Evolutionary conservation across 2,113 vertebrate species (phyloP).

Genomic region (Ursus arctos): DNA sequence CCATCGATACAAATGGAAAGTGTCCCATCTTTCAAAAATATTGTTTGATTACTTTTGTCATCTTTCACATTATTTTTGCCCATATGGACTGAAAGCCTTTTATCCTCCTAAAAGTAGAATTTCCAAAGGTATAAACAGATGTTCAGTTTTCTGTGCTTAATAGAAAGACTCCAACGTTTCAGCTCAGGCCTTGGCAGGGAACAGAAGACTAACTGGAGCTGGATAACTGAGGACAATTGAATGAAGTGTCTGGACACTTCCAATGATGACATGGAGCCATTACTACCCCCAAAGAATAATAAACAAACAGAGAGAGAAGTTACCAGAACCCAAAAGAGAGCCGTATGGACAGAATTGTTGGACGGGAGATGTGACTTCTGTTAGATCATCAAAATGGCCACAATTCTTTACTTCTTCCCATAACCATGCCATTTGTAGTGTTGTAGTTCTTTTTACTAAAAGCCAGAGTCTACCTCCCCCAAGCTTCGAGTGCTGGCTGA

Average conservation of each 20-base stretch:
- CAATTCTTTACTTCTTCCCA: not conserved
- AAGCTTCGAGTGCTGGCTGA: not conserved
- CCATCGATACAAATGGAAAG: not conserved
- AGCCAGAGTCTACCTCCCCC: not conserved
- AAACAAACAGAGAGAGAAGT: not conserved
- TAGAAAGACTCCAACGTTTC: not conserved
- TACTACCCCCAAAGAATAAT: not conserved
- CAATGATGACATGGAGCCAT: not conserved
- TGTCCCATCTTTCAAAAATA: constrained; percentile 2
- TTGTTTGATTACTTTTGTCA: not conserved
- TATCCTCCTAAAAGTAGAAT: not conserved
- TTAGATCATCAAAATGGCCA: not conserved
- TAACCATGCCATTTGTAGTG: not conserved
- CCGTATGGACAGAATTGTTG: not conserved
- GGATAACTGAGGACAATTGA: not conserved
- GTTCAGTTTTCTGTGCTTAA: not conserved
- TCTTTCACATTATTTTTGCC: not conserved
- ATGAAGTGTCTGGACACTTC: not conserved
- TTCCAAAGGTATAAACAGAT: not conserved
- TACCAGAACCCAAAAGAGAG: not conserved
- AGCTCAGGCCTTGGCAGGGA: not conserved
- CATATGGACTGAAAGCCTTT: not conserved
- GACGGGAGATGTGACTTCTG: not conserved
- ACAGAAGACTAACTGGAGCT: not conserved
- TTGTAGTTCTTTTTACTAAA: not conserved